phyloP scores from a whole-genome alignment of 2,888 invertebrate species.

The Corythucha ciliata region DNA sequence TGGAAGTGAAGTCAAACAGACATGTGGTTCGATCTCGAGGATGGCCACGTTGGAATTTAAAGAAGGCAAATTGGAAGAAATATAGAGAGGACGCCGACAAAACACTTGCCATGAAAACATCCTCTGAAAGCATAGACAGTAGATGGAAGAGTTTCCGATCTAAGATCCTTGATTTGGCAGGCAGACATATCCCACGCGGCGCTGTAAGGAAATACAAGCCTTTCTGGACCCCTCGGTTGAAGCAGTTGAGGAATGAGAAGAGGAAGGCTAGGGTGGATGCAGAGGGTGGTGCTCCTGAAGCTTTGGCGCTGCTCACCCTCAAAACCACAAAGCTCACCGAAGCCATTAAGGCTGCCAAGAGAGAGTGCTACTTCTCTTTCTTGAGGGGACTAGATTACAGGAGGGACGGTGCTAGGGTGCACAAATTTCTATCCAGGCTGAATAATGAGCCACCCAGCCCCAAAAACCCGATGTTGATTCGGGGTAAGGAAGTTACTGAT shows the following conservation, averaged over 20 bases:
- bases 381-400: conserved; percentile 1
- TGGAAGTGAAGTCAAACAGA: background rate
- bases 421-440: conserved; percentile 4
- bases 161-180: background rate
- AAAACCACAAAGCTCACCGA: background rate
- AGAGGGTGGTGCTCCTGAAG: background rate
- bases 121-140: background rate
- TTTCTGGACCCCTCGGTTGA: too few species aligned
- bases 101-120: background rate
- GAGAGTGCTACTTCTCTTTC: background rate
- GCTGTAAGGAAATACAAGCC: background rate
- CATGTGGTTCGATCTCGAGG: background rate
- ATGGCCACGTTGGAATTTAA: background rate
- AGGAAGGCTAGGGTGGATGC: background rate
- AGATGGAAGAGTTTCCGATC: background rate
- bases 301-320: background rate
- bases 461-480: background rate
- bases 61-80: background rate
- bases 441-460: background rate
- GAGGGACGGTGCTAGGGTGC: conserved; percentile 8
- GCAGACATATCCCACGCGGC: background rate
- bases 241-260: conserved; percentile 3
- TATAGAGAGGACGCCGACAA: background rate
- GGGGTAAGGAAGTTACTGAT: conserved; percentile 2
- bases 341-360: background rate